phyloP scores from a whole-genome alignment of 2,113 vertebrate species.

The Nesoenas mayeri region DNA sequence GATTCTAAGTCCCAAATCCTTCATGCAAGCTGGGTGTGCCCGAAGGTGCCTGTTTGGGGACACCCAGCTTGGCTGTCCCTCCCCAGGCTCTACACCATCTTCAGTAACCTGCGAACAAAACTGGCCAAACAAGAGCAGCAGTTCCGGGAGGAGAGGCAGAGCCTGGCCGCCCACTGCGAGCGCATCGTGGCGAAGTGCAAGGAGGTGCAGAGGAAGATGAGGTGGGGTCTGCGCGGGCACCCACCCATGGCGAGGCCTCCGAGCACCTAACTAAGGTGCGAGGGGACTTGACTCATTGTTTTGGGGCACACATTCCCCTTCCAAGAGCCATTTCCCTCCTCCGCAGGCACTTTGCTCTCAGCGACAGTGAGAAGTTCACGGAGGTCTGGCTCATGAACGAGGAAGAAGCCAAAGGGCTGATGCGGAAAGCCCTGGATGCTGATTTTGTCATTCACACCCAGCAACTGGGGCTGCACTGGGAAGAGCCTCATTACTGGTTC shows the following conservation, averaged over 20 bases:
- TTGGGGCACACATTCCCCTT: background rate
- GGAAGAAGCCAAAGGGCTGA: conserved; percentile 79
- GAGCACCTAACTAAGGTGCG: background rate
- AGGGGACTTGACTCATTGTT: accelerated
- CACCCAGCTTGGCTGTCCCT: background rate
- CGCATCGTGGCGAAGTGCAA: conserved; percentile 71
- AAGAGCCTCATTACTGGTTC: conserved; percentile 62
- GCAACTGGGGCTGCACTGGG: conserved; percentile 81
- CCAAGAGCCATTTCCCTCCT: background rate
- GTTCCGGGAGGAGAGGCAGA: conserved; percentile 68
- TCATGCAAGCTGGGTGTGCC: background rate
- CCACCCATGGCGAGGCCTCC: accelerated
- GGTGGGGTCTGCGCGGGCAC: conserved; percentile 45
- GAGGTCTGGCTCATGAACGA: conserved; percentile 87
- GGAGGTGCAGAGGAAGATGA: conserved; percentile 78
- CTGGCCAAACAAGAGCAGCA: conserved; percentile 70
- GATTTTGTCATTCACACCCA: conserved; percentile 79
- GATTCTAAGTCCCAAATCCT: background rate
- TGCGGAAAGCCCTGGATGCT: conserved; percentile 66
- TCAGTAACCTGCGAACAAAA: conserved; percentile 68
- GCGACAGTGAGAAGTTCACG: conserved; percentile 66
- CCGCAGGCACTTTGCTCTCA: conserved; percentile 74
- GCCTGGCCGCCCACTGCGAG: conserved; percentile 67
- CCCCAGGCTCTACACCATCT: conserved; percentile 71
- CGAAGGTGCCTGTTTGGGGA: accelerated